Conservation (phyloP, 2,113 vertebrate species). For the Myotis brandtii region DNA sequence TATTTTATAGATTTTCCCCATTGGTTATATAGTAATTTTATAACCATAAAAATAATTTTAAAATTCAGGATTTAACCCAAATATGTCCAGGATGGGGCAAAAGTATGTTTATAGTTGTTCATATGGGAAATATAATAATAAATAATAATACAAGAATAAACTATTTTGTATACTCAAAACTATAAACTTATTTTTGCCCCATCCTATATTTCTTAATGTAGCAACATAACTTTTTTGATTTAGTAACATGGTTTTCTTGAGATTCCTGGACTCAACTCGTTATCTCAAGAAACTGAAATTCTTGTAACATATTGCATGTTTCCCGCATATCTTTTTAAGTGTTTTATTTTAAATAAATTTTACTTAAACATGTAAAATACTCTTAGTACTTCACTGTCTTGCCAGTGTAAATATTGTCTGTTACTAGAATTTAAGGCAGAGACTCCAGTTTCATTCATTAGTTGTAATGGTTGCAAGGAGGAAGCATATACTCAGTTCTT, state of each 20-base stretch:
- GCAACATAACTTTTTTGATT: not conserved
- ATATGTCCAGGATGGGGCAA: not conserved
- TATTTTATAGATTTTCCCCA: not conserved
- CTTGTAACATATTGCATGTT: slow-evolving; percentile 2
- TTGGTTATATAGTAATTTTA: not conserved
- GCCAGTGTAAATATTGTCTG: not conserved
- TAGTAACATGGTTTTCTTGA: slow-evolving; percentile 9
- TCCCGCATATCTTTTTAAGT: not conserved
- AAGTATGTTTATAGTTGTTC: not conserved
- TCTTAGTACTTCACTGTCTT: not conserved
- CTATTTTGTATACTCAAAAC: not conserved
- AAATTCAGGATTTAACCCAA: not conserved
- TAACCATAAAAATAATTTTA: slow-evolving; percentile 3
- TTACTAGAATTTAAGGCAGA: slow-evolving; percentile 1
- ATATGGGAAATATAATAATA: not conserved
- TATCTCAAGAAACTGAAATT: not conserved
- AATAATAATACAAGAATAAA: not conserved
- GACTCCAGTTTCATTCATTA: not conserved
- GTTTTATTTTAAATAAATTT: not conserved
- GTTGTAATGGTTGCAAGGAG: not conserved
- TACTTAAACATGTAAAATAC: not conserved
- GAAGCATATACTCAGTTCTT: not conserved
- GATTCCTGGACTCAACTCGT: not conserved
- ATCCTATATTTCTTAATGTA: not conserved
- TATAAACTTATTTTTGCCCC: not conserved